Conservation (phyloP, 2,797 vertebrate species). For the Orestias chungarensis region DNA sequence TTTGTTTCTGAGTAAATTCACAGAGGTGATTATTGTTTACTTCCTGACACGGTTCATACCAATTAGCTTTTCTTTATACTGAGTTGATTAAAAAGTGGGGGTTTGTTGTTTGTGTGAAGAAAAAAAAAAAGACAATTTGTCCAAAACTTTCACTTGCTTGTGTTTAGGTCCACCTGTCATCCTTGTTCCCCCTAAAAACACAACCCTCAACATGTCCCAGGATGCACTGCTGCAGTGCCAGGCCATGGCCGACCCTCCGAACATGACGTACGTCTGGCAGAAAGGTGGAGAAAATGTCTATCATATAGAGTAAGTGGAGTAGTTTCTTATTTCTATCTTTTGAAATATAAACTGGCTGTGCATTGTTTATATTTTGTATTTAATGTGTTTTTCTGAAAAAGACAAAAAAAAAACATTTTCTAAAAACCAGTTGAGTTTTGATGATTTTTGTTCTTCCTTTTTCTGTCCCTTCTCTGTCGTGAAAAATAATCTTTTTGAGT, state of each 20-base stretch:
- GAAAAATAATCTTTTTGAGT: not conserved
- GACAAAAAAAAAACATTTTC: slow-evolving; percentile 10
- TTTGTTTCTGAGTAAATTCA: no score
- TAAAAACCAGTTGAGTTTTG: slow-evolving; percentile 30
- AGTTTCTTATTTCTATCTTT: not conserved
- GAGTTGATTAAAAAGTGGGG: no score
- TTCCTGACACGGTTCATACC: no score
- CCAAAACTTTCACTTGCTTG: not conserved
- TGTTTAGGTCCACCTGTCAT: slow-evolving; percentile 89
- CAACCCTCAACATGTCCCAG: slow-evolving; percentile 88
- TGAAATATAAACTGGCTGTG: not conserved
- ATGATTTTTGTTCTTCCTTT: not conserved
- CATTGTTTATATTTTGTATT: not conserved
- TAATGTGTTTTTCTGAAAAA: not conserved
- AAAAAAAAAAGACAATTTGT: not conserved
- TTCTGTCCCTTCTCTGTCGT: not conserved
- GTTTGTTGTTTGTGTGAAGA: not conserved
- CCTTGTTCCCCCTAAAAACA: slow-evolving; percentile 83
- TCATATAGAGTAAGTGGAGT: slow-evolving; percentile 84
- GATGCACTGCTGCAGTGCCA: slow-evolving; percentile 87
- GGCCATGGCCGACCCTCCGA: slow-evolving; percentile 90
- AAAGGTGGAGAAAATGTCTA: slow-evolving; percentile 86
- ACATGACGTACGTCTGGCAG: slow-evolving; percentile 96
- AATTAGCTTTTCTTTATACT: no score
- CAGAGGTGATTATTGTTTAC: no score